Base-by-base conservation (phyloP, 2,888 invertebrate species). In the Hololepta plana region DNA sequence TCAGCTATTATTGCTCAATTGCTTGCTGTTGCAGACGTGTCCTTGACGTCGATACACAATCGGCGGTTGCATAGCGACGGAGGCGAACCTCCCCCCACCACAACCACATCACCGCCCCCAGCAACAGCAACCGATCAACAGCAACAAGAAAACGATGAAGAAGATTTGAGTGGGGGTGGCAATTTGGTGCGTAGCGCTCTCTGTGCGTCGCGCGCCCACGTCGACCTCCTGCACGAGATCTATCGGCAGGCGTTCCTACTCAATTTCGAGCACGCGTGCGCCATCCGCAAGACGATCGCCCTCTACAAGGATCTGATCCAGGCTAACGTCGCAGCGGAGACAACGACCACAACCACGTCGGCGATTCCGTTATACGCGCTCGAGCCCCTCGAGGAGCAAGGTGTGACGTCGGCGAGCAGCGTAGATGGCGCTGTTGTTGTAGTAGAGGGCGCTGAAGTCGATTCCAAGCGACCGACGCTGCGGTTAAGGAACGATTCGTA, bases 261-360 rank as follows among this genome's bases (percentile, higher is more conserved):
- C 42, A 82, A 85, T 36, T 90, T 91, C 52, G 66, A 72, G 3
- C 85, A 90, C 51, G 80, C 87, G 8, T 73, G 76, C 34, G 85
- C 91, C 4, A 79, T 87, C 32, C 62, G 87, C 23, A 74, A 82
- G 42, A 85, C 90, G 20, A 85, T 95, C 38, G 72, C 79, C 21
- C 79, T 91, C 3, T 95, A 95, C 51, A 82, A 87, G 51, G 91
- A 95, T 53, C 84, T 95, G 79, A 90, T 95, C 58, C 85, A 85
- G 46, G 17, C n/a, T 17, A 6, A 8, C 6, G 8, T 7, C 17
- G 17, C 6, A 10, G 6, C 6, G 22, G 22, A 10, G 6, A 10
- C 6, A 7, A 8, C 6, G 6, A 10, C 6, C 6, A 24, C 24
- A 59, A 81, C 75, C 48, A 72, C 74, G 41, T 54, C 67, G 30